Conservation (phyloP, 2,113 vertebrate species). For the Barnardius zonarius region DNA sequence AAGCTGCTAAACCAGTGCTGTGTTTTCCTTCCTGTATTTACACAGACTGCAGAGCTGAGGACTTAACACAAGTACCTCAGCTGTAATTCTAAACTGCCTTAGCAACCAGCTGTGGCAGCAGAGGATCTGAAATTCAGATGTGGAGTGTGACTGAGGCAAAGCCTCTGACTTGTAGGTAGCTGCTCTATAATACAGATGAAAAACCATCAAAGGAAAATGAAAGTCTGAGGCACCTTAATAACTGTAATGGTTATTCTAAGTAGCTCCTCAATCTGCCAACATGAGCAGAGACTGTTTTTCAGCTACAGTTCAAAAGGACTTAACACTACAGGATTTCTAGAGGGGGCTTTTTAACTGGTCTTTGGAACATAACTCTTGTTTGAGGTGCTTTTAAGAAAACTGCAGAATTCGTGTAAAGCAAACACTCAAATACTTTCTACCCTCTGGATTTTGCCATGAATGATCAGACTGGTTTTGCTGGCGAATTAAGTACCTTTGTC, state of each 20-base stretch:
- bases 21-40: background rate
- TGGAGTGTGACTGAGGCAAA: background rate
- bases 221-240: background rate
- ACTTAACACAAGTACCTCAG: background rate
- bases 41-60: background rate
- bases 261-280: background rate
- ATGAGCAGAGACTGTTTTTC: background rate
- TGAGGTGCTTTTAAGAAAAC: background rate
- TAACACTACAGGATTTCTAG: background rate
- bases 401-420: background rate
- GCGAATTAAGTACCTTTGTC: background rate
- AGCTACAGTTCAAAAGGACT: background rate
- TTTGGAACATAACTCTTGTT: background rate
- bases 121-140: background rate
- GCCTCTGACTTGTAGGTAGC: background rate
- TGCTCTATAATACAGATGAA: background rate
- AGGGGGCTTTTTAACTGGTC: background rate
- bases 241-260: background rate
- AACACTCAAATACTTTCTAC: background rate
- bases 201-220: background rate
- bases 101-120: background rate
- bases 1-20: background rate
- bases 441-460: background rate
- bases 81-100: conserved; percentile 11
- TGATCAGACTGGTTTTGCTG: background rate